These are phyloP conservation scores for Microctonus hyperodae DNA, from an alignment of 2,888 invertebrate species.

Conservation along the genomic window DNA sequence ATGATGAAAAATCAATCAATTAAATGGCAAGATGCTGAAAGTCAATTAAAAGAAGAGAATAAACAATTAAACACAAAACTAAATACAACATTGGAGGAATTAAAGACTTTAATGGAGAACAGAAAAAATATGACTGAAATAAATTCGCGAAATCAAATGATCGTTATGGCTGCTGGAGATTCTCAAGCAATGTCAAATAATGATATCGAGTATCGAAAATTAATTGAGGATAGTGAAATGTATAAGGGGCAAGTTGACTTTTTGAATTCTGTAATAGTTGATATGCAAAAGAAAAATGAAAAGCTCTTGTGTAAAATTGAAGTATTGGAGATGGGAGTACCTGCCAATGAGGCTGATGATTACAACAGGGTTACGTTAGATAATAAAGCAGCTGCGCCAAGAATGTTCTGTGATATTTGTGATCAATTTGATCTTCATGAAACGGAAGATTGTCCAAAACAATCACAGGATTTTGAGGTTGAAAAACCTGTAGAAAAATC, in stretches of 20 bases:
- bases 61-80: conserved; percentile 49
- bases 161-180: conserved; percentile 44
- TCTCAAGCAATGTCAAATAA: conserved; percentile 43
- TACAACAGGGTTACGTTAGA: conserved; percentile 60
- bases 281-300: conserved; percentile 93
- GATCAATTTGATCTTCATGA: conserved; percentile 96
- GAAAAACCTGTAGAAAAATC: conserved; percentile 65
- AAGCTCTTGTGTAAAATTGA: conserved; percentile 80
- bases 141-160: conserved; percentile 35
- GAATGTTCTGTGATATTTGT: conserved; percentile 97
- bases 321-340: conserved; percentile 75
- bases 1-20: conserved; percentile 42
- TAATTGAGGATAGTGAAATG: conserved; percentile 71
- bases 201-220: conserved; percentile 45
- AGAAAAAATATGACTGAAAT: conserved; percentile 53
- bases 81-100: conserved; percentile 45
- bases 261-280: conserved; percentile 95
- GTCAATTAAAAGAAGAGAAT: conserved; percentile 52
- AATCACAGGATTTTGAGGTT: conserved; percentile 69
- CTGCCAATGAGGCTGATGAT: conserved; percentile 63
- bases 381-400: conserved; percentile 70
- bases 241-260: conserved; percentile 84
- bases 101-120: conserved; percentile 52
- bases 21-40: conserved; percentile 49
- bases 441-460: conserved; percentile 95